Conservation (phyloP, 2,113 vertebrate species). For the Lasiurus borealis region DNA sequence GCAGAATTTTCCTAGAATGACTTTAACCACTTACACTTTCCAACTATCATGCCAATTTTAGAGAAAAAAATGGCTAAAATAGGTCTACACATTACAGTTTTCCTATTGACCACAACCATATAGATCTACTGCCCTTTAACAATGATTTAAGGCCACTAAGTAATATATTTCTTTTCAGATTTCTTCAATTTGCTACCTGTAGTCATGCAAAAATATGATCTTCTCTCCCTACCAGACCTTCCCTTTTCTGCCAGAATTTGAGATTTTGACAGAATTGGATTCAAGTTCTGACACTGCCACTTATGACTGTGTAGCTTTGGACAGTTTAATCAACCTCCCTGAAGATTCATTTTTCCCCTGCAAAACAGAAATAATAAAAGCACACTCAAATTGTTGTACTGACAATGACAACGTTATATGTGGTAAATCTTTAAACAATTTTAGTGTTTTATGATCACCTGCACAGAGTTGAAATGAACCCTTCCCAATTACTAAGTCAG, state of each 20-base stretch:
- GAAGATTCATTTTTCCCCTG: not conserved
- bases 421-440: not conserved
- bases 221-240: not conserved
- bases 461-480: not conserved
- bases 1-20: not conserved
- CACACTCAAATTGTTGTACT: not conserved
- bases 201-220: not conserved
- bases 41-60: not conserved
- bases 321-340: not conserved
- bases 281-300: not conserved
- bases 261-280: not conserved
- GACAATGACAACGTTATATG: not conserved
- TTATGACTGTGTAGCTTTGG: not conserved
- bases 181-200: not conserved
- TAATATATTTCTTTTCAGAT: not conserved
- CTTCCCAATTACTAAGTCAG: not conserved
- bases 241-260: not conserved
- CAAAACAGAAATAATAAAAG: not conserved
- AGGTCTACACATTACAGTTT: not conserved
- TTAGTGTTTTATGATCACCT: not conserved
- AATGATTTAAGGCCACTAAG: not conserved
- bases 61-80: not conserved
- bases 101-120: not conserved
- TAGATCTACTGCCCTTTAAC: not conserved
- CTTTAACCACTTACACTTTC: not conserved